A percentile compares a stretch with the other conserved stretches of the same genome.
Conservation (phyloP, 2,888 invertebrate genomes). For the Hedychridium roseum region DNA sequence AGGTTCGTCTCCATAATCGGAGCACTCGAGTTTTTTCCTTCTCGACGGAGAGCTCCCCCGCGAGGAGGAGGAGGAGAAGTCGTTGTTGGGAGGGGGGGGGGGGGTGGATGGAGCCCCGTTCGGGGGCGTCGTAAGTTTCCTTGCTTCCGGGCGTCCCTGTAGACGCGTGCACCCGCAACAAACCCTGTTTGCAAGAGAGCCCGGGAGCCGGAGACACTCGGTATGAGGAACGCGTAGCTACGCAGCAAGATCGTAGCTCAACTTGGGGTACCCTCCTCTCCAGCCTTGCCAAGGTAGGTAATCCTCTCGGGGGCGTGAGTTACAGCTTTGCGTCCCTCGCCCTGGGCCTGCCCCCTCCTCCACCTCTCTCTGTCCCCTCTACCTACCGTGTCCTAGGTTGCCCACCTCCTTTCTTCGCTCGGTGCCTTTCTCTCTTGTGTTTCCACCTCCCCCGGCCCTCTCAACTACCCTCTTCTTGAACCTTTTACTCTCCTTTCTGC, state of each 20-base stretch:
- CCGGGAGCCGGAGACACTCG: conserved; percentile 56
- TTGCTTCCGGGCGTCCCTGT: too few species aligned
- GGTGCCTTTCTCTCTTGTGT: conserved; percentile 11
- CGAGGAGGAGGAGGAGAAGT: too few species aligned
- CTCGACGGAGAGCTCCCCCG: too few species aligned
- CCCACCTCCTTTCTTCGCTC: conserved; percentile 10
- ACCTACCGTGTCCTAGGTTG: conserved; percentile 14
- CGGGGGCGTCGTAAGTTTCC: too few species aligned
- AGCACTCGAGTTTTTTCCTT: too few species aligned
- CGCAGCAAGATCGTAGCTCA: conserved; percentile 64
- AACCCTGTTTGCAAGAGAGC: conserved; percentile 48
- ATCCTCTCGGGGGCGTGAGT: conserved; percentile 65
- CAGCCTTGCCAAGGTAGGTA: conserved; percentile 60
- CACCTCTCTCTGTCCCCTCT: conserved; percentile 21
- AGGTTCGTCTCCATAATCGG: too few species aligned
- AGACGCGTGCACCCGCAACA: conserved; percentile 47
- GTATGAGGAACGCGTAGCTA: conserved; percentile 65
- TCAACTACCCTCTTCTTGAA: conserved; percentile 8
- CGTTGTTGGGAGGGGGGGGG: too few species aligned
- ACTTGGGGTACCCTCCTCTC: conserved; percentile 53
- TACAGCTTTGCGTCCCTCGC: conserved; percentile 44
- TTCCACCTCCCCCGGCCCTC: conserved; percentile 15
- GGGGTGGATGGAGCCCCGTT: too few species aligned
- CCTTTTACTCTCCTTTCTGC: conserved; percentile 5
- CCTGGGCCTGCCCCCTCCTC: conserved; percentile 27